Base-by-base conservation (phyloP, 2,113 vertebrate species). In the Steatornis caripensis region DNA sequence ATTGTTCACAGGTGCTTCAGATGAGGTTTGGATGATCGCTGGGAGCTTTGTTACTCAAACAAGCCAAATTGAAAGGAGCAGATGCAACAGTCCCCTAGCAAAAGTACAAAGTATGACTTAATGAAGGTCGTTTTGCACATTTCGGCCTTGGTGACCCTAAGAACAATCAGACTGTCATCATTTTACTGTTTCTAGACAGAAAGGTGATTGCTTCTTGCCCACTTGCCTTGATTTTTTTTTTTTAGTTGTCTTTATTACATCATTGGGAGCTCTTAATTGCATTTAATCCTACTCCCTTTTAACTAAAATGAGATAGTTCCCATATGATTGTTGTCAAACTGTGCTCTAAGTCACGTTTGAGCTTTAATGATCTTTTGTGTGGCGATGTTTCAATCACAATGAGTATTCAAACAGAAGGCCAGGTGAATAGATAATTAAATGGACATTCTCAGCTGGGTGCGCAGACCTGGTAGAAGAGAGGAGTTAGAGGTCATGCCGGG, bases 1-100 rank as follows among this genome's bases (percentile, higher is more conserved):
- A 99, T 99, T 98, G 98, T 98, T 98, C 98, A 98, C 98, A 99
- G 98, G 98, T 99, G 98, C 97, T 98, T 98, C 98, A 98, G 98
- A 98, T 98, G 98, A 98, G 98, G 93, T 98, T 98, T 97, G 97
- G 98, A 98, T 97, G 98, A 98, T 99, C 97, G 71, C 97, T 98
- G 98, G 98, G 98, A 98, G 97, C 95, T 94, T 91, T 97, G 97
- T 97, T 98, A 98, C 98, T 97, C 97, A 97, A 98, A 97, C 97
- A 98, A 97, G 97, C 98, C 98, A 98, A 98, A 98, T 98, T 97
- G 97, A 97, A 98, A 96, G 93, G 96, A 98, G 95, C 98, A 98
- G 98, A 98, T 99, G 98, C 96, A 93, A 87, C 69, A 87, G 68
- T 95, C 96, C 97, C 79, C 55, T 48, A 95, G 96, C 95, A 97